These are phyloP conservation scores for Abscondita cerata DNA, from an alignment of 2,888 invertebrate genomes.

Conservation along the genomic window DNA sequence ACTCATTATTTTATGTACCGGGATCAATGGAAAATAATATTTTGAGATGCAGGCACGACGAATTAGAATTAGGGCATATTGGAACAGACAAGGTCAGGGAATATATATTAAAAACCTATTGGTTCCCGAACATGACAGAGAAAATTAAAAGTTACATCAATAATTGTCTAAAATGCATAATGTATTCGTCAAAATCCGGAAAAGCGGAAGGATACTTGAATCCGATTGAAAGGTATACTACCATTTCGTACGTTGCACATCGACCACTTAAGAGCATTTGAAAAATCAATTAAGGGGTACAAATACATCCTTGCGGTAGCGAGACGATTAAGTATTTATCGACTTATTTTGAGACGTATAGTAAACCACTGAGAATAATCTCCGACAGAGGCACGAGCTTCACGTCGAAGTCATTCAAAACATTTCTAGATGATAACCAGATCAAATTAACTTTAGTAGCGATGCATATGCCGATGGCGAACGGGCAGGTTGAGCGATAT, in stretches of 20 bases:
- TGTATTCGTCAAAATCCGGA: slow-evolving; percentile 35
- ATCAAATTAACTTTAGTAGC: slow-evolving; percentile 36
- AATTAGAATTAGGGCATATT: neutral
- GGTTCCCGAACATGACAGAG: neutral
- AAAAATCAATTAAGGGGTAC: too few species aligned
- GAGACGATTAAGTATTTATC: slow-evolving; percentile 35
- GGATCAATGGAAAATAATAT: neutral
- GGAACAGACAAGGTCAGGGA: neutral
- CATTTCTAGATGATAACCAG: slow-evolving; percentile 26
- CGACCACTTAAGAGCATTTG: slow-evolving; percentile 45
- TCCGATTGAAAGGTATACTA: slow-evolving; percentile 41
- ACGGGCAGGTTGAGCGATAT: neutral
- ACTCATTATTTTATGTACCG: neutral
- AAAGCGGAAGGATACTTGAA: slow-evolving; percentile 43
- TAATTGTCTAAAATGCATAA: slow-evolving; percentile 46
- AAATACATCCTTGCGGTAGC: too few species aligned
- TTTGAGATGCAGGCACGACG: neutral
- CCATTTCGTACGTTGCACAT: slow-evolving; percentile 44
- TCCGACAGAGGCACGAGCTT: slow-evolving; percentile 45
- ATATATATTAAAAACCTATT: neutral
- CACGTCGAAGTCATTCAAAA: slow-evolving; percentile 40
- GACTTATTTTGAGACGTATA: slow-evolving; percentile 38
- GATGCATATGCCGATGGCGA: neutral
- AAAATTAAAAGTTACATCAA: neutral
- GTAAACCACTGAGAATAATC: too few species aligned